A percentile compares a stretch with the other conserved stretches of the same genome.
Evolutionary conservation across 2,797 vertebrate species (phyloP).

Genomic region (Kryptolebias ocellatus): DNA sequence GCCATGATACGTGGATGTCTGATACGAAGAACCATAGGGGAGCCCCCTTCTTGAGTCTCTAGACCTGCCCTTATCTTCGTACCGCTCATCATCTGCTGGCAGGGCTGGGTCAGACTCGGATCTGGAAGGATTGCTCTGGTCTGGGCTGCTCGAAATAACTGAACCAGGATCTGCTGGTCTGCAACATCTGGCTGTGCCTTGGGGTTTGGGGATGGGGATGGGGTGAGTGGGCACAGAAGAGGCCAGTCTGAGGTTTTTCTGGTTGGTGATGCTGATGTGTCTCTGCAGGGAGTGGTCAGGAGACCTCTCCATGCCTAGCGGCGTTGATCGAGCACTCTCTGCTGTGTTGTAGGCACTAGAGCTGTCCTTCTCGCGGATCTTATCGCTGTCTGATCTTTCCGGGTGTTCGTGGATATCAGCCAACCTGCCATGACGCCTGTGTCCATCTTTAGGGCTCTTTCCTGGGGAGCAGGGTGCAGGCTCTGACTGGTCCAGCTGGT

Average conservation of each 20-base stretch:
- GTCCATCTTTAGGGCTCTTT: constrained; percentile 69
- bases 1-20: constrained; percentile 84
- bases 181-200: constrained; percentile 31
- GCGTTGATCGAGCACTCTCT: constrained; percentile 92
- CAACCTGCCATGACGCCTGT: constrained; percentile 81
- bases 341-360: constrained; percentile 97
- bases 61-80: constrained; percentile 80
- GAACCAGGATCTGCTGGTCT: constrained; percentile 59
- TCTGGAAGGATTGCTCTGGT: constrained; percentile 81
- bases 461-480: constrained; percentile 47
- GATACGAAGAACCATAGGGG: constrained; percentile 87
- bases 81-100: constrained; percentile 83
- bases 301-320: constrained; percentile 87
- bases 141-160: constrained; percentile 79
- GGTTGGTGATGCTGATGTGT: constrained; percentile 88
- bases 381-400: constrained; percentile 84
- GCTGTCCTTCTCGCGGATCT: constrained; percentile 90
- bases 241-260: constrained; percentile 86
- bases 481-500: constrained; percentile 68
- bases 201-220: constrained; percentile 66
- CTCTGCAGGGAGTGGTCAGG: constrained; percentile 88
- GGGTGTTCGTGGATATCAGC: constrained; percentile 91
- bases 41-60: constrained; percentile 72
- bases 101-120: constrained; percentile 81
- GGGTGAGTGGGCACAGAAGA: constrained; percentile 61